Percentiles rank a stretch among this genome's conserved stretches.
These are phyloP conservation scores for Chinchilla lanigera DNA, from an alignment of 2,113 vertebrate genomes.

Conservation along the genomic window DNA sequence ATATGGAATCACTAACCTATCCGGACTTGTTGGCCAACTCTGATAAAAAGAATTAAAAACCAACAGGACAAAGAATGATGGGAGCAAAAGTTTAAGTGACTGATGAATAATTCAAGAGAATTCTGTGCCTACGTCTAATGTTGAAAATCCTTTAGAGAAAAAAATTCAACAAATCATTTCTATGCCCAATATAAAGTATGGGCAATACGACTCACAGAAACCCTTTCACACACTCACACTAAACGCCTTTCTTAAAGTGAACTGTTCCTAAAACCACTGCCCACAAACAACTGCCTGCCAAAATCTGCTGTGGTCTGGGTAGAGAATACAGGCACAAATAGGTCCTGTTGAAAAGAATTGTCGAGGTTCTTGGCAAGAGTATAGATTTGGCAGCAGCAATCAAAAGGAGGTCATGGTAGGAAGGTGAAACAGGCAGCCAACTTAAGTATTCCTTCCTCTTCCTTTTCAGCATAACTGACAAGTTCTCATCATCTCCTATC, in stretches of 20 bases:
- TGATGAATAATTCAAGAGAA: conserved; percentile 66
- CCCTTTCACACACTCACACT: not conserved
- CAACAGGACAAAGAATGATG: not conserved
- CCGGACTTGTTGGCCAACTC: conserved; percentile 12
- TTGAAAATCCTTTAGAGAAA: conserved; percentile 50
- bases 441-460: not conserved
- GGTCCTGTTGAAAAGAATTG: not conserved
- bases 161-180: conserved; percentile 64
- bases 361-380: conserved; percentile 1
- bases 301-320: conserved; percentile 10
- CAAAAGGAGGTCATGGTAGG: not conserved
- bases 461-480: not conserved
- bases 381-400: conserved; percentile 29
- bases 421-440: not conserved
- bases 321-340: conserved; percentile 40
- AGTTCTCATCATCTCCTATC: not conserved
- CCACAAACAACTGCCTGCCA: not conserved
- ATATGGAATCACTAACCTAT: conserved; percentile 69
- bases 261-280: conserved; percentile 3
- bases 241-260: not conserved
- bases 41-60: not conserved
- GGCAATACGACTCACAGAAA: not conserved
- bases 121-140: conserved; percentile 43
- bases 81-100: conserved; percentile 29
- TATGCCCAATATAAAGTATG: conserved; percentile 33